A percentile compares a stretch with the other conserved stretches of the same genome.
Evolutionary conservation across 1,140 invertebrate genomes (phyloP).

Genomic region (Mactra quadrangularis): DNA sequence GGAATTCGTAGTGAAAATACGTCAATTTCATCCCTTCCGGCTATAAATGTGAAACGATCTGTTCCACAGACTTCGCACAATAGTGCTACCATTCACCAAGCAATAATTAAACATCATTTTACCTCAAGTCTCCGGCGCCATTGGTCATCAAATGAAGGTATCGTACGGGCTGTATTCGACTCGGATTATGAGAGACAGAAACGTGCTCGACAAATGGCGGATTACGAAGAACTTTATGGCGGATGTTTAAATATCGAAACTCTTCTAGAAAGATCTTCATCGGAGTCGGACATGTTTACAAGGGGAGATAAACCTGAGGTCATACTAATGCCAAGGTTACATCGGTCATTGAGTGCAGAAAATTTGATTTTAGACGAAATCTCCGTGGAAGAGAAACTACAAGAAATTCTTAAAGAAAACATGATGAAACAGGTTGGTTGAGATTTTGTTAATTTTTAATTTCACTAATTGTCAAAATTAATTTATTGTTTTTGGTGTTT

Average conservation of each 20-base stretch:
- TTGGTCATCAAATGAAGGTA: conserved; percentile 63
- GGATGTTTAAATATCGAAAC: conserved; percentile 66
- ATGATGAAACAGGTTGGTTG: conserved; percentile 66
- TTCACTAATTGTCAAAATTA: no score
- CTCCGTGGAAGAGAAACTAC: conserved; percentile 58
- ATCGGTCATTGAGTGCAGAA: conserved; percentile 53
- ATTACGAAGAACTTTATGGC: conserved; percentile 67
- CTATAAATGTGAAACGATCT: conserved; percentile 8
- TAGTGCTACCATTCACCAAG: background rate
- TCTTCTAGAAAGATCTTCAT: conserved; percentile 71
- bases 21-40: conserved; percentile 27
- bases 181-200: conserved; percentile 53
- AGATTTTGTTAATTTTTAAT: no score
- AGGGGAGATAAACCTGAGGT: conserved; percentile 46
- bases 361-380: conserved; percentile 65
- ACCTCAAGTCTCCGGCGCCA: conserved; percentile 46
- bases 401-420: conserved; percentile 62
- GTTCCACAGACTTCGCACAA: background rate
- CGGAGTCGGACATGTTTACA: conserved; percentile 70
- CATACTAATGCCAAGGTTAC: conserved; percentile 54
- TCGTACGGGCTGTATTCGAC: conserved; percentile 43
- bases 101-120: conserved; percentile 5
- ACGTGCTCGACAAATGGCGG: conserved; percentile 9
- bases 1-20: conserved; percentile 48
- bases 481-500: no score